These are phyloP conservation scores for Euclidia mi DNA, from an alignment of 2,888 invertebrate species.

Conservation along the genomic window DNA sequence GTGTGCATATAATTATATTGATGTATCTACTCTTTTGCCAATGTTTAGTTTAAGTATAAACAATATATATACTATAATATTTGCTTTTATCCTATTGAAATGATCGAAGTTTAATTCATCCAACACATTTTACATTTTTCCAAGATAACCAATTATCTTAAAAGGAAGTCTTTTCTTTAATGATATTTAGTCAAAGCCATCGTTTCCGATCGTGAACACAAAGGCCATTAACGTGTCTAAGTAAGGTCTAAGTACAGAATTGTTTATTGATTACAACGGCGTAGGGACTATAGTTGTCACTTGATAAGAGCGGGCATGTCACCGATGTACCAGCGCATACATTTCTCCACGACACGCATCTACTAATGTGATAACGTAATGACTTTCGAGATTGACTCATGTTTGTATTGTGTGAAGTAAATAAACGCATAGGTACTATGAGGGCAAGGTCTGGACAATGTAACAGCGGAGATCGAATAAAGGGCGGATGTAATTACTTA, in stretches of 20 bases:
- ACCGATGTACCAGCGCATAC: conserved; percentile 69
- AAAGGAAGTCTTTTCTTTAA: not conserved
- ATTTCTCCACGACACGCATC: conserved; percentile 76
- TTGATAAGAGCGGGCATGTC: conserved; percentile 69
- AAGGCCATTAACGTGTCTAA: conserved; percentile 62
- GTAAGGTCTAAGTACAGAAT: conserved; percentile 70
- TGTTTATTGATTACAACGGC: conserved; percentile 77
- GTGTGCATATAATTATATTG: no score
- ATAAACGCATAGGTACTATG: conserved; percentile 60
- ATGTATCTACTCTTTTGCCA: no score
- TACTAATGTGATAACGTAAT: conserved; percentile 78
- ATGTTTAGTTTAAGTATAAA: no score
- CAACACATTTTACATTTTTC: no score
- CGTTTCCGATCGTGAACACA: conserved; percentile 28
- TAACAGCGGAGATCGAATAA: conserved; percentile 25
- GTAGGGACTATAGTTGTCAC: conserved; percentile 70
- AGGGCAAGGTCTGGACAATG: conserved; percentile 17
- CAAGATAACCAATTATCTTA: not conserved
- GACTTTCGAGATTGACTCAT: conserved; percentile 84
- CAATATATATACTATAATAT: no score
- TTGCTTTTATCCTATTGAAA: no score
- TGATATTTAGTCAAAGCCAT: not conserved
- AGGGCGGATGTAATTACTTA: no score
- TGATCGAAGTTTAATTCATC: no score
- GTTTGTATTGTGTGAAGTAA: conserved; percentile 74